These are phyloP conservation scores for Troides oblongomaculatus DNA, from an alignment of 2,888 invertebrate genomes.

Conservation along the genomic window DNA sequence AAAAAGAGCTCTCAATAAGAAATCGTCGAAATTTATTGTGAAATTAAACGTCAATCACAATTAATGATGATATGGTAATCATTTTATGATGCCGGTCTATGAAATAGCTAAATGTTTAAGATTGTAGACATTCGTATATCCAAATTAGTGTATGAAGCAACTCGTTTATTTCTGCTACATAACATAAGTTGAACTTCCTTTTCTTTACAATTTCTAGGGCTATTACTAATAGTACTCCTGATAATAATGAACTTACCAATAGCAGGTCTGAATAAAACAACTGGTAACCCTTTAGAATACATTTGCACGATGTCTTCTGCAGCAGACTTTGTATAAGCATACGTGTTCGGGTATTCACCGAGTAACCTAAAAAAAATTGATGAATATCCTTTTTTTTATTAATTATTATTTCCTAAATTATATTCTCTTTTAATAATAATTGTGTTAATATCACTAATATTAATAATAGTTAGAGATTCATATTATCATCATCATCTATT, in stretches of 20 bases:
- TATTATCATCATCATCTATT: no score
- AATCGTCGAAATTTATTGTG: no score
- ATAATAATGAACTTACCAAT: slow-evolving; percentile 82
- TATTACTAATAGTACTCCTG: no score
- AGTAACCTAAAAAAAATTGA: slow-evolving; percentile 74
- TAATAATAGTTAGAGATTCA: no score
- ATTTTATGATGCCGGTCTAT: not conserved
- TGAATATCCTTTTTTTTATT: not conserved
- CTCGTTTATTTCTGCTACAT: no score
- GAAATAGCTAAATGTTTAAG: not conserved
- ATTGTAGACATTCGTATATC: no score
- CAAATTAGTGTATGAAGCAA: no score
- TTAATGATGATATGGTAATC: no score
- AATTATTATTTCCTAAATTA: not conserved
- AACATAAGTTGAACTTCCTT: no score
- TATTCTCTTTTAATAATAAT: not conserved
- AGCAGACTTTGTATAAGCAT: slow-evolving; percentile 95
- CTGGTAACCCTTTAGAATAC: slow-evolving; percentile 86
- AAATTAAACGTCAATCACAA: no score
- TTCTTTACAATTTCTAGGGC: no score
- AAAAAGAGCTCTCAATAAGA: no score
- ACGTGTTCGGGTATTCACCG: slow-evolving; percentile 93
- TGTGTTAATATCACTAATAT: not conserved
- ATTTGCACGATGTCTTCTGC: slow-evolving; percentile 90
- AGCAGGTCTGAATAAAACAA: slow-evolving; percentile 92